Base-by-base conservation (phyloP, 2,888 invertebrate species). In the Stictocephala bisonia region DNA sequence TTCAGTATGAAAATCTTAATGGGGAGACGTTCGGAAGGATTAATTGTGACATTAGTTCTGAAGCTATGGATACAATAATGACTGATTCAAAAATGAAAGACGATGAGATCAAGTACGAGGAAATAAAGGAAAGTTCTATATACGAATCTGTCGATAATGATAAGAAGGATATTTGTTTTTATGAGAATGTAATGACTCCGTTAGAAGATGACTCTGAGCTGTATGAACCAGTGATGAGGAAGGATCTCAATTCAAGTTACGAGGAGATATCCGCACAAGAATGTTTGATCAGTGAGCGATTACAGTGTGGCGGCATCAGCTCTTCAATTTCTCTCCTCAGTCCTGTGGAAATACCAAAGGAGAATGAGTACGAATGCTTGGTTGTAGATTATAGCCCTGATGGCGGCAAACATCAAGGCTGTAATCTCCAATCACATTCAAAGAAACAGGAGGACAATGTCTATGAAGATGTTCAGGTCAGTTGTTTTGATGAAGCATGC, bases 391-490 rank as follows among this genome's bases (percentile, higher is more conserved):
- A 75, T 27, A 77, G 77, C 69, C 74, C 77, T 13, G 76, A 76
- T 40, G 51, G 22, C 4, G 60, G 48, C 20, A 48, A 70, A 11
- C 48, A 24, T 18, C 71, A 48, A 2, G 73, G 70, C 31, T 27
- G 70, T n/a, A 73, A 73, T 40, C 35, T 20, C 13, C n/a, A 48
- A 11, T 18, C 72, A 15, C 26, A 29, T n/a, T 9, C 22, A 13
- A 41, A 31, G 13, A 71, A 77, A 3, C 40, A 67, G 11, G 86
- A 86, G 0, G 82, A 83, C 73, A 79, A 85, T 82, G 82, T 88
- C 0, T 90, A 90, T 78, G 90, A 90, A 80, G 88, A 88, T 79
- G 86, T 90, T 11, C 75, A 75, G 71, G 78, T 77, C 53, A 76
- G 64, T 56, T 56, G 13, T 29, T 18, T 50, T 48, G 50, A n/a